phyloP scores from a whole-genome alignment of 2,113 vertebrate species.

The Heterotis niloticus region DNA sequence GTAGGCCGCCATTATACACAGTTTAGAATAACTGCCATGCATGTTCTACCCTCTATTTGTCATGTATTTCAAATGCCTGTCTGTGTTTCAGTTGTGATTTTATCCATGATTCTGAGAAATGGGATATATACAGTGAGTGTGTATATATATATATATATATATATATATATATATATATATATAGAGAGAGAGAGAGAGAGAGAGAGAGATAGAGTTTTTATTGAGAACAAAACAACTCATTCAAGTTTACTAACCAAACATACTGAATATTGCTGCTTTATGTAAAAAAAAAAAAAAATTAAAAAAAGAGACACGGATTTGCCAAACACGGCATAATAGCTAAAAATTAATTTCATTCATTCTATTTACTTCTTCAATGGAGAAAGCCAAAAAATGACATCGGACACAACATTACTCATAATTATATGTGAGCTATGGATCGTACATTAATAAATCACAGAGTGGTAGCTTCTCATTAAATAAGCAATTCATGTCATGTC shows the following conservation, averaged over 20 bases:
- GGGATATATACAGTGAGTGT: too few species aligned
- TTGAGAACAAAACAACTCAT: not conserved
- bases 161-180: too few species aligned
- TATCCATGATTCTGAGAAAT: not conserved
- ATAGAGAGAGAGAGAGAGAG: too few species aligned
- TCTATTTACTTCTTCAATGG: conserved; percentile 1
- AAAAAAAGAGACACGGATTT: not conserved
- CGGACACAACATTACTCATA: not conserved
- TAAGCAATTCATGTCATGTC: conserved; percentile 14
- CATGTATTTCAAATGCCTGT: not conserved
- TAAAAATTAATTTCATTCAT: not conserved
- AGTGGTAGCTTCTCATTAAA: not conserved
- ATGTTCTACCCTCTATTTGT: conserved; percentile 5
- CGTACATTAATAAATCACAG: not conserved
- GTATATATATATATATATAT: too few species aligned
- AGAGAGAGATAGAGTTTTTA: too few species aligned
- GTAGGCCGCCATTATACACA: not conserved
- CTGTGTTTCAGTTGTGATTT: not conserved
- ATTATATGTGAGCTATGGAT: conserved; percentile 7
- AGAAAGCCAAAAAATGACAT: not conserved
- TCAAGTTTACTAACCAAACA: not conserved
- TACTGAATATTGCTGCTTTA: conserved; percentile 17
- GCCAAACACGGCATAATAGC: not conserved
- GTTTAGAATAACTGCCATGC: conserved; percentile 1
- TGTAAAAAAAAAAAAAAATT: not conserved